A percentile compares a stretch with the other conserved stretches of the same genome.
phyloP scores from a whole-genome alignment of 2,888 invertebrate genomes.

The Drosophila subsilvestris region DNA sequence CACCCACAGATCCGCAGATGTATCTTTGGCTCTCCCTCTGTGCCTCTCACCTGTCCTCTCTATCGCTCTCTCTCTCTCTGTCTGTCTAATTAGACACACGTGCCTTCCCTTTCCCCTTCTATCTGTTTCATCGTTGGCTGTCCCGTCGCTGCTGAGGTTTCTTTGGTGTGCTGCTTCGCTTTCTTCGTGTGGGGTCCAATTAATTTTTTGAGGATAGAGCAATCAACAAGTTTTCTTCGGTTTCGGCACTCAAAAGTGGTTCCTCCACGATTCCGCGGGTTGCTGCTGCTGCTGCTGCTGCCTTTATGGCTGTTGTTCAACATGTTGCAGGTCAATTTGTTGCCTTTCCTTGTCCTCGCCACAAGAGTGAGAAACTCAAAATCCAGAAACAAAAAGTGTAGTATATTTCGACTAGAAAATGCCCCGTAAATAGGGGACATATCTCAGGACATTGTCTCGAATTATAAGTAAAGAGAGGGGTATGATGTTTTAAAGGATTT shows the following conservation, averaged over 20 bases:
- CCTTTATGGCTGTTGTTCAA: slow-evolving; percentile 69
- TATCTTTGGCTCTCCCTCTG: slow-evolving; percentile 36
- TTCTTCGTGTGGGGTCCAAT: slow-evolving; percentile 74
- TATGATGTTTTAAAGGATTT: no score
- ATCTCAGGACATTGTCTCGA: no score
- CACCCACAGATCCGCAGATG: slow-evolving; percentile 67
- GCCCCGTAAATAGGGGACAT: neutral
- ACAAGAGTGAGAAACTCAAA: slow-evolving; percentile 19
- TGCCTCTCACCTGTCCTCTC: slow-evolving; percentile 37
- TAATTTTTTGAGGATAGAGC: slow-evolving; percentile 74
- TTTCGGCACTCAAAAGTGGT: slow-evolving; percentile 42
- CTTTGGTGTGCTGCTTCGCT: slow-evolving; percentile 30
- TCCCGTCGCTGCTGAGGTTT: slow-evolving; percentile 5
- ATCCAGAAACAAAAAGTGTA: neutral
- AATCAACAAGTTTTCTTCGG: slow-evolving; percentile 74
- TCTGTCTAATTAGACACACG: slow-evolving; percentile 42
- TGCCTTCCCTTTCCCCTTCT: slow-evolving; percentile 14
- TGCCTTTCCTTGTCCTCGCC: slow-evolving; percentile 52
- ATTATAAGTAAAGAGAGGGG: no score
- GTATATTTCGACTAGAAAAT: neutral
- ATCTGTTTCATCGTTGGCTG: neutral
- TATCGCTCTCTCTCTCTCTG: neutral
- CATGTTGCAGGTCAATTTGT: slow-evolving; percentile 78
- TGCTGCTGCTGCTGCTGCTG: slow-evolving; percentile 32
- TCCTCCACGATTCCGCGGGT: slow-evolving; percentile 1